Percentiles rank a stretch among this genome's conserved stretches.
Evolutionary conservation across 2,113 vertebrate species (phyloP).

Genomic region (Periophthalmodon schlosseri): DNA sequence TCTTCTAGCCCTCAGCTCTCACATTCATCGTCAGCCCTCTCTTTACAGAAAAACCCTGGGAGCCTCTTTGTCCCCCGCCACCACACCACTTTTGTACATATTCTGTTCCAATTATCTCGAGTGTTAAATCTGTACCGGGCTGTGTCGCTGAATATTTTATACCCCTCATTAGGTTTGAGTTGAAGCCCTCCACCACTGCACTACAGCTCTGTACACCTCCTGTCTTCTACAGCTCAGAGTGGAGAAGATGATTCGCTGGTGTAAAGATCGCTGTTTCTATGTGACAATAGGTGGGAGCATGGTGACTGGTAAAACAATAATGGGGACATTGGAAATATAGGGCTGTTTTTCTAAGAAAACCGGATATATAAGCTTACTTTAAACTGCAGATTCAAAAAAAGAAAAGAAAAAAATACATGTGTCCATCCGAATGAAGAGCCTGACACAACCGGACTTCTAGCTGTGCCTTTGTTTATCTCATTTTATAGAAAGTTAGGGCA

Average conservation of each 20-base stretch:
- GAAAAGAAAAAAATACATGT: not conserved
- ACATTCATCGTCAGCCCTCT: slow-evolving; percentile 1
- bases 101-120: slow-evolving; percentile 60
- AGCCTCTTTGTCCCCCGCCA: slow-evolving; percentile 25
- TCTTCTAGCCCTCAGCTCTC: not conserved
- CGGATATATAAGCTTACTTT: not conserved
- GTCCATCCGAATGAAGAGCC: too few species aligned
- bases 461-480: too few species aligned
- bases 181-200: slow-evolving; percentile 25
- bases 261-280: not conserved
- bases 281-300: not conserved
- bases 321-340: not conserved
- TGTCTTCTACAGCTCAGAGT: slow-evolving; percentile 15
- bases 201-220: slow-evolving; percentile 17
- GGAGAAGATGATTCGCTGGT: not conserved
- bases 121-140: slow-evolving; percentile 42
- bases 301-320: not conserved
- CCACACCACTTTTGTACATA: slow-evolving; percentile 16
- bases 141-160: slow-evolving; percentile 62
- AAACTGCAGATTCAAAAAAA: not conserved
- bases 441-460: too few species aligned
- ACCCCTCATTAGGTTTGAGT: slow-evolving; percentile 41
- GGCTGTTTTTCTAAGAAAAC: not conserved
- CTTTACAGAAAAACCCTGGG: slow-evolving; percentile 14
- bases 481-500: too few species aligned